Conservation (phyloP, 2,888 invertebrate genomes). For the Crioceris asparagi region DNA sequence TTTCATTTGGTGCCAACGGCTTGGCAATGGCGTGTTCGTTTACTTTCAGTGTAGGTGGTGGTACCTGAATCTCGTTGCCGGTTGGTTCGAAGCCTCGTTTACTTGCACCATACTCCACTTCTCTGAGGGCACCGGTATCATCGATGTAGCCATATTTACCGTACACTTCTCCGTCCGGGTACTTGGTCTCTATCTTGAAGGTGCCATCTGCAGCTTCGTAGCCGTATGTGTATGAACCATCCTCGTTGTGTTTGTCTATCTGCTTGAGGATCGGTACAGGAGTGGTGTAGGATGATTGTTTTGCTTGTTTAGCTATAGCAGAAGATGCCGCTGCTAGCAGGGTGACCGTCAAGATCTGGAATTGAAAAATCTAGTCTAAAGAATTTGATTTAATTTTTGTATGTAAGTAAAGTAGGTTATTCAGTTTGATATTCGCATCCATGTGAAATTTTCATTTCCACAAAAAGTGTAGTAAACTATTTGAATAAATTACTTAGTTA, state of each 20-base stretch:
- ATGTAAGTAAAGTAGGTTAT: no score
- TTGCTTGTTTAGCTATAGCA: no score
- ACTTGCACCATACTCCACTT: constrained; percentile 79
- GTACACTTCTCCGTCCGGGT: constrained; percentile 70
- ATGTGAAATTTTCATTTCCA: no score
- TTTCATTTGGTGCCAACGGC: constrained; percentile 49
- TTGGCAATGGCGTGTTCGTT: constrained; percentile 30
- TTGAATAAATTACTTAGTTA: no score
- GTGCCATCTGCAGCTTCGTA: constrained; percentile 80
- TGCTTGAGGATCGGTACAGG: constrained; percentile 75
- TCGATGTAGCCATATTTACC: constrained; percentile 88
- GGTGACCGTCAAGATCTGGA: no score
- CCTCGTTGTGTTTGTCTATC: constrained; percentile 76
- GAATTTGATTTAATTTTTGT: no score
- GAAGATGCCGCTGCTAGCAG: no score
- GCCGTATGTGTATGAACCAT: constrained; percentile 80
- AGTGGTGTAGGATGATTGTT: no score
- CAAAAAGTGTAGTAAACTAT: no score
- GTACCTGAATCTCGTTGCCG: constrained; percentile 65
- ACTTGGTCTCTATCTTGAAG: constrained; percentile 82
- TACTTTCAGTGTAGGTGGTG: constrained; percentile 60
- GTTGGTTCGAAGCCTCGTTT: constrained; percentile 72
- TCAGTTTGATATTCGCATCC: no score
- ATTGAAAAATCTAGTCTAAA: no score
- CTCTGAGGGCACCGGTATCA: constrained; percentile 60